These are phyloP conservation scores for Drosophila eohydei DNA, from an alignment of 2,888 invertebrate genomes.

Conservation along the genomic window DNA sequence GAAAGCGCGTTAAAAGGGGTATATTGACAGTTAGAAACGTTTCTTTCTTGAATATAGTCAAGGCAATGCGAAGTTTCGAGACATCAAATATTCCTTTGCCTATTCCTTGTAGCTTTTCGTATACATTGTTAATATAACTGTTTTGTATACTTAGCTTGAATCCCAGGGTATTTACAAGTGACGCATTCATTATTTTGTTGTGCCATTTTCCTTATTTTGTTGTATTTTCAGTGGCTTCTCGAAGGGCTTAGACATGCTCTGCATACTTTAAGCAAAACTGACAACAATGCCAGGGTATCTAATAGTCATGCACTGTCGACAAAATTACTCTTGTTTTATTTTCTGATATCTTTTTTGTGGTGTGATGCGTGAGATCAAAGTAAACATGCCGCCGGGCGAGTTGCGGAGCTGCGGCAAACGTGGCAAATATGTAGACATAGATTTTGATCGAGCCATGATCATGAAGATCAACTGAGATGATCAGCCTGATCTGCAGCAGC, in stretches of 20 bases:
- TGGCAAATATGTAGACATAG: constrained; percentile 66
- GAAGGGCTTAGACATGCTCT: not conserved
- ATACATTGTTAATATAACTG: not conserved
- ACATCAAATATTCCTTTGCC: not conserved
- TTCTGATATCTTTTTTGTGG: constrained; percentile 11
- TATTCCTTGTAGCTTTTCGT: not conserved
- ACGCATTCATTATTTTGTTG: not conserved
- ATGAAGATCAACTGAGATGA: constrained; percentile 41
- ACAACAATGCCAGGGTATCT: not conserved
- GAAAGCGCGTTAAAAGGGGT: not conserved
- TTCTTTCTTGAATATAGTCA: not conserved
- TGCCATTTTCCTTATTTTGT: not conserved
- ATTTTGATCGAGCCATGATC: constrained; percentile 70
- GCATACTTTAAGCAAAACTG: too few relatives aligned
- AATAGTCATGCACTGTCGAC: not conserved
- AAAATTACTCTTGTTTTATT: constrained; percentile 1
- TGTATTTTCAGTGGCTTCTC: not conserved
- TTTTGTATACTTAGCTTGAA: too few relatives aligned
- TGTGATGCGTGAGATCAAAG: constrained; percentile 73
- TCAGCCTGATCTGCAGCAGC: constrained; percentile 26
- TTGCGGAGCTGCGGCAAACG: constrained; percentile 27
- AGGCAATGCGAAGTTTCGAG: not conserved
- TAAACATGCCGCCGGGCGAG: constrained; percentile 62
- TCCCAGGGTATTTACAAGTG: not conserved
- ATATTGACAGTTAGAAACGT: not conserved